Conservation (phyloP, 2,888 invertebrate genomes). For the Falcaria lacertinaria region DNA sequence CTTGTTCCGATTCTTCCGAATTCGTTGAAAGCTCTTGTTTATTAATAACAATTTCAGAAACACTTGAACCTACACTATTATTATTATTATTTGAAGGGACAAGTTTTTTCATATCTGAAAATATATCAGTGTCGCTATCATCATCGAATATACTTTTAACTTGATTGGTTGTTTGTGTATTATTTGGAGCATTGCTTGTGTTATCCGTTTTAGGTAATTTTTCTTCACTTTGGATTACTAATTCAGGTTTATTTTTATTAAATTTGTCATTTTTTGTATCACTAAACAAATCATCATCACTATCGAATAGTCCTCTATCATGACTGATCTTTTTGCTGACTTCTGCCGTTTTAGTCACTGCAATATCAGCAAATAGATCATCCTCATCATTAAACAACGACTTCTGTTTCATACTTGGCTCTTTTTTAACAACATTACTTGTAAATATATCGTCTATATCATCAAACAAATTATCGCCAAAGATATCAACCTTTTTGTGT, state of each 20-base stretch:
- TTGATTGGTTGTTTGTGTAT: background rate
- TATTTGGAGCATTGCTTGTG: background rate
- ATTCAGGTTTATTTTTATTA: conserved; percentile 15
- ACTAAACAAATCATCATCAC: conserved; percentile 56
- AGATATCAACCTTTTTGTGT: conserved; percentile 9
- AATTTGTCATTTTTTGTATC: conserved; percentile 1
- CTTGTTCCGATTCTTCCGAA: conserved; percentile 15
- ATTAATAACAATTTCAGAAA: background rate
- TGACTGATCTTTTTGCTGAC: background rate
- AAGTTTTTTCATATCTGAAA: conserved; percentile 20
- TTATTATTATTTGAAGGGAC: background rate
- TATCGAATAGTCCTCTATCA: conserved; percentile 37
- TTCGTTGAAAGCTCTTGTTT: background rate
- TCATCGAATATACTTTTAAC: conserved; percentile 41
- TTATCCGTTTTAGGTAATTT: background rate
- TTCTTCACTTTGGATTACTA: conserved; percentile 13
- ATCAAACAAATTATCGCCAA: conserved; percentile 54
- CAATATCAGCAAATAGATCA: conserved; percentile 54
- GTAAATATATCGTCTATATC: conserved; percentile 69
- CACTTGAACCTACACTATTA: background rate
- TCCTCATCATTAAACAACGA: conserved; percentile 60
- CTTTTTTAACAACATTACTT: conserved; percentile 37
- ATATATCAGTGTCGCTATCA: conserved; percentile 45
- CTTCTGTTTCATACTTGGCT: conserved; percentile 27
- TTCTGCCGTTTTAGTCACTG: conserved; percentile 19